A percentile compares a stretch with the other conserved stretches of the same genome.
phyloP scores from a whole-genome alignment of 2,888 invertebrate genomes.

The Bembecia ichneumoniformis region DNA sequence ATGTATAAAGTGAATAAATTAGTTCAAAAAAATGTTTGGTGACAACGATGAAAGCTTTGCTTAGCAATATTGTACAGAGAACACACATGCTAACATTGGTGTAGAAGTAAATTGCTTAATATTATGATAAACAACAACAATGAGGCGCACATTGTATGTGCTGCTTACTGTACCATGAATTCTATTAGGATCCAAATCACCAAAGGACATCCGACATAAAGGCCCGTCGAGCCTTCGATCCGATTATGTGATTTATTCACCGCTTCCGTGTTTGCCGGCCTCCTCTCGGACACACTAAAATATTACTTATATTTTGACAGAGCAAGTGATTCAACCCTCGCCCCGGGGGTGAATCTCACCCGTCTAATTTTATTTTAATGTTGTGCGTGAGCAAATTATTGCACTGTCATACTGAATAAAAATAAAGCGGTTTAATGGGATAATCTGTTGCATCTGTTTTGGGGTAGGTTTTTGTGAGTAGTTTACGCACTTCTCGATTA shows the following conservation, averaged over 20 bases:
- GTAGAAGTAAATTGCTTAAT: too few species aligned
- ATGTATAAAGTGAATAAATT: not conserved
- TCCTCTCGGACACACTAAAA: conserved; percentile 37
- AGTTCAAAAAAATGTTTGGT: not conserved
- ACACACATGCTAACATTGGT: too few species aligned
- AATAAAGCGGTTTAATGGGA: conserved; percentile 53
- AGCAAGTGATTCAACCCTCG: conserved; percentile 40
- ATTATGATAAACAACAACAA: too few species aligned
- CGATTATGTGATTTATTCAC: conserved; percentile 58
- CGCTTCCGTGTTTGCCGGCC: conserved; percentile 35
- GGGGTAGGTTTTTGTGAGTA: conserved; percentile 43
- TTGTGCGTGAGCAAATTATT: conserved; percentile 66
- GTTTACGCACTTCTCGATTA: conserved; percentile 55
- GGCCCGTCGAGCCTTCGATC: conserved; percentile 26
- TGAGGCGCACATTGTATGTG: too few species aligned
- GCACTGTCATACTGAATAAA: conserved; percentile 60
- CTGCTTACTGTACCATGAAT: not conserved
- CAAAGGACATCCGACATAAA: not conserved
- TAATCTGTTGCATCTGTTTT: conserved; percentile 55
- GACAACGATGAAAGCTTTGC: not conserved
- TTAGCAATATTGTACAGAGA: too few species aligned
- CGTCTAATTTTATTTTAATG: conserved; percentile 63
- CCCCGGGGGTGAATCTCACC: conserved; percentile 41
- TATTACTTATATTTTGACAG: conserved; percentile 61
- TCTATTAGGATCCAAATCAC: not conserved